Evolutionary conservation across 2,888 invertebrate species (phyloP).

Genomic region (Hydropsyche betteni): DNA sequence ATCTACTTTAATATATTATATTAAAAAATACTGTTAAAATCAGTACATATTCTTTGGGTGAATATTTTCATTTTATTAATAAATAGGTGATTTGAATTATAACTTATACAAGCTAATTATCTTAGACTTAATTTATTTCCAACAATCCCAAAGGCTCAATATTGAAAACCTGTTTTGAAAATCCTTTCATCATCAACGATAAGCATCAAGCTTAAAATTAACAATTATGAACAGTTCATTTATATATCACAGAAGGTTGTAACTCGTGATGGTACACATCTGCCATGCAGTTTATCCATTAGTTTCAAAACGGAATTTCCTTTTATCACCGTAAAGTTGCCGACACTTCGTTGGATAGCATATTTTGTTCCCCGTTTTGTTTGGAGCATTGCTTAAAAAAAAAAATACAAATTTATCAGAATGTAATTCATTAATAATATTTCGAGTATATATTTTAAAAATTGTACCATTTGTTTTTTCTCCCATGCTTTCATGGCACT

Average conservation of each 20-base stretch:
- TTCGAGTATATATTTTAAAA: background rate
- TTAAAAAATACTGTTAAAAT: conserved; percentile 31
- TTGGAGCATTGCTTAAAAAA: conserved; percentile 63
- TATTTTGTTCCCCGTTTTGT: conserved; percentile 66
- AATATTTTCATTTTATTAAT: conserved; percentile 26
- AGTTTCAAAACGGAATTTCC: conserved; percentile 54
- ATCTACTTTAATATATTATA: conserved; percentile 6
- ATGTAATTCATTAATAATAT: conserved; percentile 42
- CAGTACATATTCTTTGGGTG: conserved; percentile 33
- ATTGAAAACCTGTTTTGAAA: conserved; percentile 44
- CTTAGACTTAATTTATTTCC: conserved; percentile 40
- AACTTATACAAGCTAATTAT: conserved; percentile 16
- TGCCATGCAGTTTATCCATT: conserved; percentile 40
- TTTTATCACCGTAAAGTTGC: conserved; percentile 67
- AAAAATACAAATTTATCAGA: conserved; percentile 42
- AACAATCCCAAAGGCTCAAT: conserved; percentile 50
- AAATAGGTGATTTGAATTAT: conserved; percentile 14
- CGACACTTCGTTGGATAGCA: conserved; percentile 65
- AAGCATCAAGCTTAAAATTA: conserved; percentile 49
- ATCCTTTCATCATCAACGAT: conserved; percentile 42
- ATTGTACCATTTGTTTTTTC: conserved; percentile 67
- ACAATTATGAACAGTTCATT: conserved; percentile 51
- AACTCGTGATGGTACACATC: conserved; percentile 48
- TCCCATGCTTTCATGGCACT: conserved; percentile 73
- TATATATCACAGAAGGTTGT: conserved; percentile 51